phyloP scores from a whole-genome alignment of 2,888 invertebrate species.

The Dolichopus griseipennis region DNA sequence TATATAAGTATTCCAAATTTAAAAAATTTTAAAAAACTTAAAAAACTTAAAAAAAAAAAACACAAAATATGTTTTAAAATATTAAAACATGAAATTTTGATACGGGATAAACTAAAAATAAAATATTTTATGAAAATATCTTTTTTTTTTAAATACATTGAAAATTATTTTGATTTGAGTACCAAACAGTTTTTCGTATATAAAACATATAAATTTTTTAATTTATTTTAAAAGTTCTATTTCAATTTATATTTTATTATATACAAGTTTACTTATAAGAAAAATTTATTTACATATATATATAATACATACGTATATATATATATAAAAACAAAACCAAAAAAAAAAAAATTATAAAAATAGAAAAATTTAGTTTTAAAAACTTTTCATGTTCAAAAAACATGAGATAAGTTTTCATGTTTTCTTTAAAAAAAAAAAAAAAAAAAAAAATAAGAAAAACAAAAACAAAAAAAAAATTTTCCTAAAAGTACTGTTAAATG shows the following conservation, averaged over 20 bases:
- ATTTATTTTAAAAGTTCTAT: no score
- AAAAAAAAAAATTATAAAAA: slow-evolving; percentile 4
- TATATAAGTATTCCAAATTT: no score
- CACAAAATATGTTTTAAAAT: neutral
- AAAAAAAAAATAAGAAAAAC: no score
- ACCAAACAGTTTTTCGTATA: no score
- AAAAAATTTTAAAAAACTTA: no score
- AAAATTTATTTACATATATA: neutral
- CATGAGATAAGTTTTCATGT: slow-evolving; percentile 2
- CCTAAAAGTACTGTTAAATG: neutral
- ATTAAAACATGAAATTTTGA: neutral
- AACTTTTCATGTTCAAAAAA: neutral
- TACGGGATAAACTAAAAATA: neutral
- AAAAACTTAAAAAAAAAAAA: no score
- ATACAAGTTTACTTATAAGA: no score
- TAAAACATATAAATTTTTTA: no score
- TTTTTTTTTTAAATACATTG: neutral
- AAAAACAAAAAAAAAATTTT: neutral
- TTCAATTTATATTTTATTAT: no score
- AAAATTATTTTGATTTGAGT: neutral
- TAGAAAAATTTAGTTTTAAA: neutral
- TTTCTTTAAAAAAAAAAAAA: neutral
- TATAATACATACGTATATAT: neutral
- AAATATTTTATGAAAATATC: neutral
- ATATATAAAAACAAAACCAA: neutral